Evolutionary conservation across 2,113 vertebrate species (phyloP).

Genomic region (Tachysurus vachellii): DNA sequence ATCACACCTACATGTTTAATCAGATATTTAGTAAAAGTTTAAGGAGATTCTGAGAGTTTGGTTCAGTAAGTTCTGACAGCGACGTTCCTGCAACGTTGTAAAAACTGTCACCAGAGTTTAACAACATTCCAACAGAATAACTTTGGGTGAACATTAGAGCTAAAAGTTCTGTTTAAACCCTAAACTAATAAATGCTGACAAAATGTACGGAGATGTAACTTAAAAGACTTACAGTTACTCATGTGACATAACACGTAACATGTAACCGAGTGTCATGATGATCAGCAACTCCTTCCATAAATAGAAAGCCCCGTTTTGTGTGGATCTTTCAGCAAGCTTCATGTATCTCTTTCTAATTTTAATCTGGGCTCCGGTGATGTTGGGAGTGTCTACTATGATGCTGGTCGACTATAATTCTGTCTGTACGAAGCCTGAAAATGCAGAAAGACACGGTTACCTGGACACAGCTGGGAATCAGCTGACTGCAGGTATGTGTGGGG

Average conservation of each 20-base stretch:
- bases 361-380: constrained; percentile 41
- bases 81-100: neutral
- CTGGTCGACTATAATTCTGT: constrained; percentile 63
- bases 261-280: neutral
- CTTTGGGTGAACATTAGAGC: neutral
- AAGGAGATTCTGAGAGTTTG: neutral
- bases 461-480: constrained; percentile 8
- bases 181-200: neutral
- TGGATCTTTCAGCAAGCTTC: constrained; percentile 35
- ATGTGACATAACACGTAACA: neutral
- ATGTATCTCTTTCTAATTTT: constrained; percentile 38
- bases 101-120: neutral
- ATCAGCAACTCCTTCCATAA: constrained; percentile 19
- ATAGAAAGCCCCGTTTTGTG: constrained; percentile 40
- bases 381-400: constrained; percentile 70
- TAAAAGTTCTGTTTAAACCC: neutral
- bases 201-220: neutral
- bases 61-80: neutral
- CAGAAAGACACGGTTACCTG: constrained; percentile 25
- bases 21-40: neutral
- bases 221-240: no score
- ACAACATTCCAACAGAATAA: neutral
- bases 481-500: neutral
- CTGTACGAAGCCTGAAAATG: constrained; percentile 49
- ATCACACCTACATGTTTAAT: no score